These are phyloP conservation scores for Spicauda simplicius DNA, from an alignment of 2,888 invertebrate genomes.

Conservation along the genomic window DNA sequence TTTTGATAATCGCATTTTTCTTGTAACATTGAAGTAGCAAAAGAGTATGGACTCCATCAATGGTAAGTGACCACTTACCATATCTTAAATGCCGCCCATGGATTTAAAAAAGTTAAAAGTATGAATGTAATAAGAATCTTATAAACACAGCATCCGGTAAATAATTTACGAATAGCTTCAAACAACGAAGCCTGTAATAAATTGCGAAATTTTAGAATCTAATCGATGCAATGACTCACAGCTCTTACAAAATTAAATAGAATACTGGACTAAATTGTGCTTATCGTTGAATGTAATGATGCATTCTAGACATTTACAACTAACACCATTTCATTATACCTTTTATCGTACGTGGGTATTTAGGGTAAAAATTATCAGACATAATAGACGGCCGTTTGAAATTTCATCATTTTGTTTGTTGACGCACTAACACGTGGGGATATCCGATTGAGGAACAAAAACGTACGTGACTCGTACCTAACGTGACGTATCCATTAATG, in stretches of 20 bases:
- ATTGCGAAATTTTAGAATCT: constrained; percentile 21
- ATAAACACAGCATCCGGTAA: constrained; percentile 24
- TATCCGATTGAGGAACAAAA: constrained; percentile 27
- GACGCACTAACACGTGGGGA: constrained; percentile 12
- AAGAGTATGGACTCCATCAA: too few relatives aligned
- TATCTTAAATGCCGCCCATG: too few relatives aligned
- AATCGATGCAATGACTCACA: constrained; percentile 28
- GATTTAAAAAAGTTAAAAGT: too few relatives aligned
- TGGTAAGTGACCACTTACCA: too few relatives aligned
- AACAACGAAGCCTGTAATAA: constrained; percentile 18
- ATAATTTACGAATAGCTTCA: constrained; percentile 12
- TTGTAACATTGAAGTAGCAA: too few relatives aligned
- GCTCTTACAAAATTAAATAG: constrained; percentile 1
- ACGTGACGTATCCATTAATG: constrained; percentile 31
- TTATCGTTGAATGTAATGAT: too few relatives aligned
- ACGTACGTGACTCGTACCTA: constrained; percentile 15
- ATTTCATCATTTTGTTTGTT: background rate
- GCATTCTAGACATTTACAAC: background rate
- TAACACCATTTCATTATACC: background rate
- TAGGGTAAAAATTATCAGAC: background rate
- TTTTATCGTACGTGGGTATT: background rate
- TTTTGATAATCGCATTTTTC: too few relatives aligned
- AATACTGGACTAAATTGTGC: background rate
- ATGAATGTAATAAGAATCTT: constrained; percentile 12
- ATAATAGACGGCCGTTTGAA: background rate